Evolutionary conservation across 2,797 vertebrate genomes (phyloP).

Genomic region (Sebastes trivittatus): DNA sequence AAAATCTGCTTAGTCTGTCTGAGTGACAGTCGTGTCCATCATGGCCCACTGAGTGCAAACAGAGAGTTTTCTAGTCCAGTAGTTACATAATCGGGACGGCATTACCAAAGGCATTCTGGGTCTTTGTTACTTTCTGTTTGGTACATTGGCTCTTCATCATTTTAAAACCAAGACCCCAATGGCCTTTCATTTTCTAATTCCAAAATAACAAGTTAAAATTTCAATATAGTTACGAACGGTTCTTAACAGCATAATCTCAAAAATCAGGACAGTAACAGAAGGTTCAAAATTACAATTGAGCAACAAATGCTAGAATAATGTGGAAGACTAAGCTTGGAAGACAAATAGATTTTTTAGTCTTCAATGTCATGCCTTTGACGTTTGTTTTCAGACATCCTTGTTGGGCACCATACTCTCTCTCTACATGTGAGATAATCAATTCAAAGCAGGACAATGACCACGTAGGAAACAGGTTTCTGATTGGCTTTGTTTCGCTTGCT

Average conservation of each 20-base stretch:
- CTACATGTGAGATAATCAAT: too few relatives aligned
- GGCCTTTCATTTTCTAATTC: neutral
- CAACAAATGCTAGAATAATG: neutral
- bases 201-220: neutral
- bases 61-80: constrained; percentile 39
- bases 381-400: neutral
- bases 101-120: constrained; percentile 19
- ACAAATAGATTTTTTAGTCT: neutral
- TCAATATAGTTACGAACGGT: neutral
- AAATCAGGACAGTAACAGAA: neutral
- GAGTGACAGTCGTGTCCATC: constrained; percentile 26
- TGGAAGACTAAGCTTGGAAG: neutral
- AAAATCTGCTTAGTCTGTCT: constrained; percentile 25
- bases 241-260: neutral
- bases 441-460: too few relatives aligned
- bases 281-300: neutral
- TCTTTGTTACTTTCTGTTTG: constrained; percentile 37
- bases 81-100: constrained; percentile 45
- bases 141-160: constrained; percentile 4
- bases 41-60: constrained; percentile 54
- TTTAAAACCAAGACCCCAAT: neutral
- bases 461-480: neutral
- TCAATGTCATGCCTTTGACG: neutral
- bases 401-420: too few relatives aligned
- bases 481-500: neutral